These are phyloP conservation scores for Dendroctonus ponderosae DNA, from an alignment of 1,140 invertebrate genomes.

Conservation along the genomic window DNA sequence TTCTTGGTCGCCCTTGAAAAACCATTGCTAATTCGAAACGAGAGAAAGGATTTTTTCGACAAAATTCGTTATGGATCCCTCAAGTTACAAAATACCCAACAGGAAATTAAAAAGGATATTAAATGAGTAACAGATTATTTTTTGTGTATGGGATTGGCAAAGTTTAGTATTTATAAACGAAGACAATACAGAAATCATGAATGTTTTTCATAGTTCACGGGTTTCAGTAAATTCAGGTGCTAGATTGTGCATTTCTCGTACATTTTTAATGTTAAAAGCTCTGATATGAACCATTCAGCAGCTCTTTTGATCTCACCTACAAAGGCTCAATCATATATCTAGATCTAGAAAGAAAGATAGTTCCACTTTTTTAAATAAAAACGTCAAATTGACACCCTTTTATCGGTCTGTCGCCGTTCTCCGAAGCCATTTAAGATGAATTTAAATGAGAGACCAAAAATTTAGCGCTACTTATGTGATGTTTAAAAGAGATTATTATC, in stretches of 20 bases:
- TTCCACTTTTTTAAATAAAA: slow-evolving; percentile 6
- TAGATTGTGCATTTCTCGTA: too few species aligned
- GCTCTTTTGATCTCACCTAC: too few species aligned
- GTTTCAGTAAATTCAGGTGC: too few species aligned
- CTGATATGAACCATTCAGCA: too few species aligned
- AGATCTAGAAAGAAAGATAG: too few species aligned
- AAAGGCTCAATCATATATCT: too few species aligned
- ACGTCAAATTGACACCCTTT: slow-evolving; percentile 21
- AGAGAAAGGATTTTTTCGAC: slow-evolving; percentile 32
- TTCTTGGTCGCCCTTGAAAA: slow-evolving; percentile 30
- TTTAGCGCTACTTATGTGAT: slow-evolving; percentile 35
- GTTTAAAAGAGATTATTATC: slow-evolving; percentile 38
- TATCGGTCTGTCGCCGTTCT: slow-evolving; percentile 24
- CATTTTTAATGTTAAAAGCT: too few species aligned
- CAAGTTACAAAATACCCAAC: slow-evolving; percentile 23
- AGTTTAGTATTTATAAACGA: not conserved
- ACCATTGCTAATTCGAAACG: slow-evolving; percentile 29
- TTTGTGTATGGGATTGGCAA: slow-evolving; percentile 14
- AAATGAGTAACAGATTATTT: slow-evolving; percentile 10
- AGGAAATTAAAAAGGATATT: slow-evolving; percentile 29
- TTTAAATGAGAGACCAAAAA: slow-evolving; percentile 29
- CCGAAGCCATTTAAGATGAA: slow-evolving; percentile 36
- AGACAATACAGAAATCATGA: too few species aligned
- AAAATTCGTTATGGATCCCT: slow-evolving; percentile 31
- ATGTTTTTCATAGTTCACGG: too few species aligned